phyloP scores from a whole-genome alignment of 1,140 invertebrate species.

The Pseudomyrmex sp. region DNA sequence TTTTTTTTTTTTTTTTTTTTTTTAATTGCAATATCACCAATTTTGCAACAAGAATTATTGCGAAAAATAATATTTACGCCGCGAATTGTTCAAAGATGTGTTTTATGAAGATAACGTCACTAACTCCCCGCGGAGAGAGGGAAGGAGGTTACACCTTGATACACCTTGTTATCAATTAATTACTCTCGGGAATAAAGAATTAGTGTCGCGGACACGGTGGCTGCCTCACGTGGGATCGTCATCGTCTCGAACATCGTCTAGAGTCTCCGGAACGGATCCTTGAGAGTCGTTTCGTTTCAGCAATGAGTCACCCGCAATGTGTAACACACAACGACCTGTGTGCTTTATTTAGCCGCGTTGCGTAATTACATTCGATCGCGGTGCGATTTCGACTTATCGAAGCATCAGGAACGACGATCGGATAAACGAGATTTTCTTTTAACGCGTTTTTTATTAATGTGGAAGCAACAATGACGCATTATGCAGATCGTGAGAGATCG shows the following conservation, averaged over 20 bases:
- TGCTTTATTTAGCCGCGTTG: neutral
- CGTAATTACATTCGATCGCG: neutral
- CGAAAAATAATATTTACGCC: no score
- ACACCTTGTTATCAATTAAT: slow-evolving; percentile 73
- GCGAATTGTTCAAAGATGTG: no score
- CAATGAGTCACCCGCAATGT: slow-evolving; percentile 41
- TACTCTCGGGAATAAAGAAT: slow-evolving; percentile 62
- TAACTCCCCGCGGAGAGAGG: no score
- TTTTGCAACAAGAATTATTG: no score
- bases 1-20: neutral
- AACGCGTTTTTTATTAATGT: neutral
- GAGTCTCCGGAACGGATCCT: slow-evolving; percentile 63
- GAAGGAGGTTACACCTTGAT: neutral
- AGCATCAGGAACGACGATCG: neutral
- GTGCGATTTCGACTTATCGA: slow-evolving; percentile 1
- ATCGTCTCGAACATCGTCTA: slow-evolving; percentile 63
- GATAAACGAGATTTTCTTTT: neutral
- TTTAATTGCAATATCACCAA: neutral
- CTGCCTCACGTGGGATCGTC: slow-evolving; percentile 75
- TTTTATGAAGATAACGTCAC: no score
- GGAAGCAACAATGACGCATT: neutral
- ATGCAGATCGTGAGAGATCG: neutral
- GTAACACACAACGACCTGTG: neutral
- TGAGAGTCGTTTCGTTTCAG: slow-evolving; percentile 35
- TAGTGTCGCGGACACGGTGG: slow-evolving; percentile 71